These are phyloP conservation scores for Brachionus koreanus DNA, from an alignment of 1,140 invertebrate species.

Conservation along the genomic window DNA sequence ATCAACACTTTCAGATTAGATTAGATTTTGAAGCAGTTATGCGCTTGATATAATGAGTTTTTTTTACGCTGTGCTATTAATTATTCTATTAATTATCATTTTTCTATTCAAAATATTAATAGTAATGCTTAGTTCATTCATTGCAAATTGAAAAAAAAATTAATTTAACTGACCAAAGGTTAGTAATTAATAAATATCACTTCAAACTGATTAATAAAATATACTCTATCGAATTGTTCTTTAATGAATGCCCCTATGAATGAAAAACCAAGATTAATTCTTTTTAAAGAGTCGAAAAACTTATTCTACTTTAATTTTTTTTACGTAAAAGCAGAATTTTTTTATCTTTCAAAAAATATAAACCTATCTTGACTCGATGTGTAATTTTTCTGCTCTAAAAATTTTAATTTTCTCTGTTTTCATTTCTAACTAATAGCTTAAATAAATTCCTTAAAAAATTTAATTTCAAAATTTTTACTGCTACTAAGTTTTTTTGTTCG, in stretches of 20 bases:
- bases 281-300: neutral
- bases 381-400: too few relatives aligned
- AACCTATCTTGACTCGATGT: too few relatives aligned
- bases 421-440: too few relatives aligned
- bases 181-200: conserved; percentile 5
- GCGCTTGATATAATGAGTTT: neutral
- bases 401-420: too few relatives aligned
- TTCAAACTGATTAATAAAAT: neutral
- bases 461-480: too few relatives aligned
- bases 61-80: neutral
- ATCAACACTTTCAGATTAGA: neutral
- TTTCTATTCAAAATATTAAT: neutral
- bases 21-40: neutral
- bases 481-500: too few relatives aligned
- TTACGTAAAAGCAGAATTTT: neutral
- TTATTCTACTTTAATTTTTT: neutral
- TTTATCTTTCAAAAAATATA: too few relatives aligned
- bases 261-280: neutral
- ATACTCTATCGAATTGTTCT: neutral
- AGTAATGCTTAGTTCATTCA: neutral
- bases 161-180: neutral
- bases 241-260: neutral
- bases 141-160: neutral
- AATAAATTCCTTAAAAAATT: too few relatives aligned
- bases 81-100: neutral